These are phyloP conservation scores for Rhinichthys osculus DNA, from an alignment of 2,797 vertebrate genomes.

Conservation along the genomic window DNA sequence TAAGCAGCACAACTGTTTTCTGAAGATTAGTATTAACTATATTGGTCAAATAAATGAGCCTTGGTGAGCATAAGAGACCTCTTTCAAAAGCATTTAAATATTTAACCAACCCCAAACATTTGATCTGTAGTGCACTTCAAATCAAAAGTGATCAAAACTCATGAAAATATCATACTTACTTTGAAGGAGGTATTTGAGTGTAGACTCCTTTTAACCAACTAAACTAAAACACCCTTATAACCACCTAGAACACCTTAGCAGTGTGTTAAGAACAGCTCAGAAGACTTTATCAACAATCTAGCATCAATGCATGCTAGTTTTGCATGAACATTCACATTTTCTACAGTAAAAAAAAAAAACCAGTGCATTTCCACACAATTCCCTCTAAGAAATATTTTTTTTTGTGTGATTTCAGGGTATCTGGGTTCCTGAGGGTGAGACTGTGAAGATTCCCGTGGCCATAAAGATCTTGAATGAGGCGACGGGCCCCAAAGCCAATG, in stretches of 20 bases:
- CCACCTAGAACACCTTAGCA: not conserved
- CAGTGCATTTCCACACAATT: not conserved
- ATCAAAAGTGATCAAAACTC: not conserved
- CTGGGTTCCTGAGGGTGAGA: conserved; percentile 98
- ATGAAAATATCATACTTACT: not conserved
- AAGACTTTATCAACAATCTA: not conserved
- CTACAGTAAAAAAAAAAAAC: not conserved
- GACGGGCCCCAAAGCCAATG: conserved; percentile 96
- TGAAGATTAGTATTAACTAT: not conserved
- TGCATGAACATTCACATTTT: not conserved
- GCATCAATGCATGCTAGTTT: not conserved
- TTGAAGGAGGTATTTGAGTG: not conserved
- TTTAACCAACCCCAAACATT: not conserved
- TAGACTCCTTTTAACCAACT: not conserved
- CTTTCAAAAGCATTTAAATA: not conserved
- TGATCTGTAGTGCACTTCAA: not conserved
- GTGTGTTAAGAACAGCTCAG: not conserved
- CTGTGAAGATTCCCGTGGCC: conserved; percentile 97
- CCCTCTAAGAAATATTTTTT: not conserved
- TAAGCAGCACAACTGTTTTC: not conserved
- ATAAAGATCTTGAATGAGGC: conserved; percentile 97
- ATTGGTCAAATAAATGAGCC: not conserved
- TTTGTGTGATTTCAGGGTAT: conserved; percentile 82
- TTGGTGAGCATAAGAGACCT: not conserved
- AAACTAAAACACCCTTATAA: not conserved